A percentile compares a stretch with the other conserved stretches of the same genome.
These are phyloP conservation scores for Gymnodraco acuticeps DNA, from an alignment of 2,797 vertebrate species.

Conservation along the genomic window DNA sequence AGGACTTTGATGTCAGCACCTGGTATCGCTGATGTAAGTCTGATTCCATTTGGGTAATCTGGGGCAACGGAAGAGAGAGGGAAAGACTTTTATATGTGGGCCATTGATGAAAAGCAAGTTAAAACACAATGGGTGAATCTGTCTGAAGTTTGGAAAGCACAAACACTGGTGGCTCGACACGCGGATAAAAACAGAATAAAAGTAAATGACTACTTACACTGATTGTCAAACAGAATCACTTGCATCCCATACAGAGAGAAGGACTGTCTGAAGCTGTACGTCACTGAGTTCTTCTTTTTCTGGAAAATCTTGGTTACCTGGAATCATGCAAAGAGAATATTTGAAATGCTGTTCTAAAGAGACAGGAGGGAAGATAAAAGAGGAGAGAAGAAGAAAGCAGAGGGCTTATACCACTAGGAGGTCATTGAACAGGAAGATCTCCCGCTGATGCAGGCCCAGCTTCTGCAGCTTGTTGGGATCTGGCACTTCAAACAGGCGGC, in stretches of 20 bases:
- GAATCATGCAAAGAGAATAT: conserved; percentile 27
- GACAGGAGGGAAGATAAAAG: neutral
- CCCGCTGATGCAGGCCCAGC: conserved; percentile 96
- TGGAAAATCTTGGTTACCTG: conserved; percentile 99
- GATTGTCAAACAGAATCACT: conserved; percentile 97
- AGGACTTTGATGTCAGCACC: conserved; percentile 97
- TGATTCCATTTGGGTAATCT: conserved; percentile 98
- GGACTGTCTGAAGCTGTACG: conserved; percentile 98
- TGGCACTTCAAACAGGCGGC: conserved; percentile 97
- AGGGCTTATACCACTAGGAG: conserved; percentile 91
- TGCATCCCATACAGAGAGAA: conserved; percentile 99
- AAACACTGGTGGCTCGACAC: conserved; percentile 47
- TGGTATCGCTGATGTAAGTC: conserved; percentile 95
- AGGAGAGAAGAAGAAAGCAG: neutral
- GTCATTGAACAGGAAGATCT: conserved; percentile 99
- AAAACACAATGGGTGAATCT: conserved; percentile 39
- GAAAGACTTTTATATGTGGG: conserved; percentile 43
- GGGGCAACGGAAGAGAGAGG: conserved; percentile 46
- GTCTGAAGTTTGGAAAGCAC: conserved; percentile 47
- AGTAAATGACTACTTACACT: conserved; percentile 88
- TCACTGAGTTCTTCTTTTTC: conserved; percentile 99
- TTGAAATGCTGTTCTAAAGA: neutral
- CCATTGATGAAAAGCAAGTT: conserved; percentile 48
- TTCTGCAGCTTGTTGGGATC: conserved; percentile 98
- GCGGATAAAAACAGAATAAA: neutral